Conservation (phyloP, 1,140 invertebrate species). For the Heliconius congener region DNA sequence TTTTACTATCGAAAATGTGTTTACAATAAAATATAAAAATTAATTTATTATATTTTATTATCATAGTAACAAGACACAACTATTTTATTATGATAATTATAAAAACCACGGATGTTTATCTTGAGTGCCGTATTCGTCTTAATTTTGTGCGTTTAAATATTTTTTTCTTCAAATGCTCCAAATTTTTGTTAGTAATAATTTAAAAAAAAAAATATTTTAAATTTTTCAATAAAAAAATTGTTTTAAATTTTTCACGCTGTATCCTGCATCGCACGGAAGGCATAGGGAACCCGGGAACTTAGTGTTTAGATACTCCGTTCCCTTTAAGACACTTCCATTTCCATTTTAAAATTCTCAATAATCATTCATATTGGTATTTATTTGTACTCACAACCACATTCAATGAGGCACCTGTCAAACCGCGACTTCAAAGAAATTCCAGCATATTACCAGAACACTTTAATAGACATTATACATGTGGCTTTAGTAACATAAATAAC, state of each 20-base stretch:
- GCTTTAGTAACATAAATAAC: constrained; percentile 9
- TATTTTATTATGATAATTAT: too few relatives aligned
- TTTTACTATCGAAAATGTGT: too few relatives aligned
- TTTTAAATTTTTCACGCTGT: neutral
- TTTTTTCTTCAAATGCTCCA: neutral
- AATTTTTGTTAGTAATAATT: too few relatives aligned
- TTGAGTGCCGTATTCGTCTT: too few relatives aligned
- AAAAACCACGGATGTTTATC: too few relatives aligned
- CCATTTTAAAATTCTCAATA: neutral
- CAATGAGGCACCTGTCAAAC: neutral
- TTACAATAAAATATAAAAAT: too few relatives aligned
- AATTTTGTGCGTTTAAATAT: too few relatives aligned
- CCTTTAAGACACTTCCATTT: neutral
- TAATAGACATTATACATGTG: neutral
- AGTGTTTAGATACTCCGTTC: neutral
- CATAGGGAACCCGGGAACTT: neutral
- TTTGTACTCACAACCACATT: neutral
- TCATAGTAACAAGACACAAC: too few relatives aligned
- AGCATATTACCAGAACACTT: neutral
- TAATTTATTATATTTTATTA: too few relatives aligned
- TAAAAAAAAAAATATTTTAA: too few relatives aligned
- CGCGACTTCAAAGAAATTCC: neutral
- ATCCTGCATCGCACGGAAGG: neutral
- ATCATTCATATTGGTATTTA: neutral
- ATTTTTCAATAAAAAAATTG: too few relatives aligned